Conservation (phyloP, 2,797 vertebrate genomes). For the Chloroceryle inda region DNA sequence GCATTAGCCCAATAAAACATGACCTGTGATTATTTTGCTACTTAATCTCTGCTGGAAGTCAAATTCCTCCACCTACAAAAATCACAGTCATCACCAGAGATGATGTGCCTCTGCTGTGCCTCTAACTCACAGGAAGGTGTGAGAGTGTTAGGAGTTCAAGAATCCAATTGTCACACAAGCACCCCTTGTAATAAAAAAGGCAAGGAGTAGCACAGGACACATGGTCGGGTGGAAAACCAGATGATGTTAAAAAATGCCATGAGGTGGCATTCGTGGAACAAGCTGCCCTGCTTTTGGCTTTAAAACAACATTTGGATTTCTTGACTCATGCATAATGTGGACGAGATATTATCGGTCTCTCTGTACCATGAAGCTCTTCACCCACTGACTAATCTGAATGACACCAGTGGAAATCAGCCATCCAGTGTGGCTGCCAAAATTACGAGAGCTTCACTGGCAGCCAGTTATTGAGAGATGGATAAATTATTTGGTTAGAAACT, state of each 20-base stretch:
- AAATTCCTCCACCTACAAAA: background rate
- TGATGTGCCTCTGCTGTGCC: too few species aligned
- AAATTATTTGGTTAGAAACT: constrained; percentile 61
- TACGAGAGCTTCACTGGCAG: constrained; percentile 40
- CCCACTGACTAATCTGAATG: constrained; percentile 48
- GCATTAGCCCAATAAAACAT: background rate
- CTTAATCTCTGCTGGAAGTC: background rate
- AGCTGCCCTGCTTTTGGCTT: background rate
- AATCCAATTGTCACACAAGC: background rate
- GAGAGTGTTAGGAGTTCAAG: background rate
- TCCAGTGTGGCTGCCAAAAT: constrained; percentile 38
- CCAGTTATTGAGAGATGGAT: constrained; percentile 56
- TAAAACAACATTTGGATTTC: constrained; percentile 7
- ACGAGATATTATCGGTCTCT: constrained; percentile 50
- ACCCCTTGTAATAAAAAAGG: background rate
- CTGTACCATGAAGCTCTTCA: background rate
- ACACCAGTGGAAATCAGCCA: constrained; percentile 59
- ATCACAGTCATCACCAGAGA: background rate
- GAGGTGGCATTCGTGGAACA: background rate
- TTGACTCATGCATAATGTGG: background rate
- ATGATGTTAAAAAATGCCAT: background rate
- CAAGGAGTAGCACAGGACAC: background rate
- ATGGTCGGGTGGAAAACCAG: background rate
- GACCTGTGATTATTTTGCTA: background rate
- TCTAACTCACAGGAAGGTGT: background rate